Percentiles rank a stretch among this genome's conserved stretches.
Evolutionary conservation across 2,113 vertebrate genomes (phyloP).

Genomic region (Paradoxurus hermaphroditus): DNA sequence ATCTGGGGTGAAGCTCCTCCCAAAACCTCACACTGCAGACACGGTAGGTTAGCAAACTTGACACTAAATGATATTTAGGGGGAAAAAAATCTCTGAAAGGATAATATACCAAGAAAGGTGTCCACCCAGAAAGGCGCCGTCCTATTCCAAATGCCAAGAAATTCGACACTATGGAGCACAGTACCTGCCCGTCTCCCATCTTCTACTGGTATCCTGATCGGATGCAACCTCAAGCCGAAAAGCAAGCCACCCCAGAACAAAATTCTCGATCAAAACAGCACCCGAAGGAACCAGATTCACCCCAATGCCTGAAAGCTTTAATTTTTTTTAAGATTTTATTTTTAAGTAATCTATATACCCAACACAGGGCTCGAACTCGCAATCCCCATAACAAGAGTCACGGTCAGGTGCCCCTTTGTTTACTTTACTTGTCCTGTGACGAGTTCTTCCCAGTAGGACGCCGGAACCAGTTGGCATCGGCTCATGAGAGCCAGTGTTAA

Average conservation of each 20-base stretch:
- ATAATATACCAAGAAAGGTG: background rate
- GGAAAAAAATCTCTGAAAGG: background rate
- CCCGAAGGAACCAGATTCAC: background rate
- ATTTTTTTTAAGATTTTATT: background rate
- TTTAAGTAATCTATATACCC: background rate
- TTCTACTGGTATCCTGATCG: background rate
- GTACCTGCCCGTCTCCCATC: background rate
- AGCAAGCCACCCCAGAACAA: background rate
- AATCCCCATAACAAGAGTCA: background rate
- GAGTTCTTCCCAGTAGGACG: background rate
- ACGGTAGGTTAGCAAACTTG: too few species aligned
- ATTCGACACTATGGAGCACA: background rate
- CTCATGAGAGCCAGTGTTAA: background rate
- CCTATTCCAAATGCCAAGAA: background rate
- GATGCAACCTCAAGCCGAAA: background rate
- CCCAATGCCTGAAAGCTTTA: background rate
- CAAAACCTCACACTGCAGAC: too few species aligned
- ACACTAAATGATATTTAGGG: too few species aligned
- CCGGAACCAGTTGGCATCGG: background rate
- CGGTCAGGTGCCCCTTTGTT: background rate
- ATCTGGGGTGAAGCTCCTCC: background rate
- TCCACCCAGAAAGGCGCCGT: background rate
- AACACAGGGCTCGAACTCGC: background rate
- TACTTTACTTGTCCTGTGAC: background rate
- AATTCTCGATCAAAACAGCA: background rate